Percentiles rank a stretch among this genome's conserved stretches.
Conservation (phyloP, 2,797 vertebrate species). For the Danio kyathit region DNA sequence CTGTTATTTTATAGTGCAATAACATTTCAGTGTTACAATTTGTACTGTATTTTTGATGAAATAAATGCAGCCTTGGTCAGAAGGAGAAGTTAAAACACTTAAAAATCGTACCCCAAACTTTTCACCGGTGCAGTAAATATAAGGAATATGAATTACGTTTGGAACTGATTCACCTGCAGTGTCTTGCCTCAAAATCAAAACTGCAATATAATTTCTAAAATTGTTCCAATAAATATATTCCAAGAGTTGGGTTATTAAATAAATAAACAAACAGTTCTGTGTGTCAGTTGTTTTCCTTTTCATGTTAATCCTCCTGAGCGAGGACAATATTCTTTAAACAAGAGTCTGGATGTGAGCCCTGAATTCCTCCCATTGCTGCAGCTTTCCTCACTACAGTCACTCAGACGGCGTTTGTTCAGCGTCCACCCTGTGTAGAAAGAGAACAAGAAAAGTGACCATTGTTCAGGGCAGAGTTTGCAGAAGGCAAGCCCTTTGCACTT, state of each 20-base stretch:
- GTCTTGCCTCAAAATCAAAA: no score
- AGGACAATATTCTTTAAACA: slow-evolving; percentile 2
- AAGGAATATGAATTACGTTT: no score
- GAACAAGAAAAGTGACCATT: slow-evolving; percentile 49
- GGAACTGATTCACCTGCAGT: no score
- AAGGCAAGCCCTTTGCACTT: slow-evolving; percentile 62
- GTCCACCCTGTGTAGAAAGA: slow-evolving; percentile 7
- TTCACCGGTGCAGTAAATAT: no score
- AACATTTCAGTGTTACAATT: no score
- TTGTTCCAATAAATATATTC: no score
- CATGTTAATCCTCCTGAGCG: not conserved
- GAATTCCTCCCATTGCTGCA: slow-evolving; percentile 22
- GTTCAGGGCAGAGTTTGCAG: slow-evolving; percentile 50
- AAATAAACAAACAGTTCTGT: slow-evolving; percentile 6
- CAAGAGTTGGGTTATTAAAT: not conserved
- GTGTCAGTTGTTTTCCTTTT: slow-evolving; percentile 8
- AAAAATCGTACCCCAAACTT: no score
- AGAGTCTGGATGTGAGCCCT: not conserved
- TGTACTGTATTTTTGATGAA: no score
- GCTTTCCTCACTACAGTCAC: slow-evolving; percentile 27
- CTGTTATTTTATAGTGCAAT: no score
- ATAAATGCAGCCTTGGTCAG: no score
- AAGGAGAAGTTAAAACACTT: no score
- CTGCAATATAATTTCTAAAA: no score
- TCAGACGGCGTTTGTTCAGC: slow-evolving; percentile 14